Percentiles rank a stretch among this genome's conserved stretches.
Conservation (phyloP, 2,888 invertebrate genomes). For the Drosophila paracracens region DNA sequence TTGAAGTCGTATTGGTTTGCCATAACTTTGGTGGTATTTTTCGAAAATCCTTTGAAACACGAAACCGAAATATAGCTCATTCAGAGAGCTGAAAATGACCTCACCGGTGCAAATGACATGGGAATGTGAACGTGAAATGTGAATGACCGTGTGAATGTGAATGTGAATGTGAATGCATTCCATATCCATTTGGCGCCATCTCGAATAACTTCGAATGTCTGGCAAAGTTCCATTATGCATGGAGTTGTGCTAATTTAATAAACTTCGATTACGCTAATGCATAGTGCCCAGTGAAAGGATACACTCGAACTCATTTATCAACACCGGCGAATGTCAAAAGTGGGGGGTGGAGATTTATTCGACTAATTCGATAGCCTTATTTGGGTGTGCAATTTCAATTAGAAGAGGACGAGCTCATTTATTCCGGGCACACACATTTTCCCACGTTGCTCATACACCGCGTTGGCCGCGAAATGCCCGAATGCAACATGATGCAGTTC, state of each 20-base stretch:
- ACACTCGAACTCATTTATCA: neutral
- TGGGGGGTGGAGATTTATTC: neutral
- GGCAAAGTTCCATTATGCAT: conserved; percentile 16
- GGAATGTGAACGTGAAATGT: conserved; percentile 18
- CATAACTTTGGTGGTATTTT: conserved; percentile 21
- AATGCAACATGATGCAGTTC: conserved; percentile 21
- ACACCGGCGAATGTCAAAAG: conserved; percentile 10
- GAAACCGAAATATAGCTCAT: conserved; percentile 31
- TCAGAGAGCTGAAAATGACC: conserved; percentile 24
- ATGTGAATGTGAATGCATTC: conserved; percentile 1
- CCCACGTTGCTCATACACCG: conserved; percentile 51
- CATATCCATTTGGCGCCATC: neutral
- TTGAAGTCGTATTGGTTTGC: conserved; percentile 9
- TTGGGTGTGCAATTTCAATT: conserved; percentile 41
- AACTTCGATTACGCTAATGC: conserved; percentile 58
- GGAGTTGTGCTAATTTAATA: conserved; percentile 55
- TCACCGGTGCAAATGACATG: conserved; percentile 59
- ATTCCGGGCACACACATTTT: conserved; percentile 10
- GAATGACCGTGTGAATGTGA: conserved; percentile 4
- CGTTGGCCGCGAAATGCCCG: conserved; percentile 1
- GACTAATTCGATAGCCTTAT: conserved; percentile 9
- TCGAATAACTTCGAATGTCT: conserved; percentile 14
- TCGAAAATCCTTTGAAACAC: conserved; percentile 27
- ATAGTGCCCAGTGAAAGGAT: neutral
- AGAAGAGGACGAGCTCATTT: neutral